These are phyloP conservation scores for Latheticus oryzae DNA, from an alignment of 2,888 invertebrate species.

Conservation along the genomic window DNA sequence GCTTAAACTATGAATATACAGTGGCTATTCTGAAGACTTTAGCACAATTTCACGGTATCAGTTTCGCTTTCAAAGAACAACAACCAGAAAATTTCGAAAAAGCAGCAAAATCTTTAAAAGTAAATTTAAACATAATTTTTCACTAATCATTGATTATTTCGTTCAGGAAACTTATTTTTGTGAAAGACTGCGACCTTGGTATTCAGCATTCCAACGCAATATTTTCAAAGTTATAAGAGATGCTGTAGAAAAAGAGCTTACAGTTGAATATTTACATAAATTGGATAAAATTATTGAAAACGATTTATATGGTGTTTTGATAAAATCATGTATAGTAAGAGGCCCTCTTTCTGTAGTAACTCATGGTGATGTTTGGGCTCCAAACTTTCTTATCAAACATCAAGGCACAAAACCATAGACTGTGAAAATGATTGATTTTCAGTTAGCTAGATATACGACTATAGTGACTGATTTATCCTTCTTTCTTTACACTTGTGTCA, in stretches of 20 bases:
- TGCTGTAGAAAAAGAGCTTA: slow-evolving; percentile 72
- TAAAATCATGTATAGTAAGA: slow-evolving; percentile 37
- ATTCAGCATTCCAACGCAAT: slow-evolving; percentile 67
- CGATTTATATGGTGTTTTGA: slow-evolving; percentile 48
- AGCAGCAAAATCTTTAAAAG: slow-evolving; percentile 43
- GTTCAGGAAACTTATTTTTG: slow-evolving; percentile 72
- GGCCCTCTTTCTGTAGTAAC: slow-evolving; percentile 67
- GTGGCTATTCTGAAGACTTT: slow-evolving; percentile 60
- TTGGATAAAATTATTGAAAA: slow-evolving; percentile 45
- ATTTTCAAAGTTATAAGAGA: slow-evolving; percentile 71
- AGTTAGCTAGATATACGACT: slow-evolving; percentile 71
- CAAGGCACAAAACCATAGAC: slow-evolving; percentile 44
- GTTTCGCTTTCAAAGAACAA: slow-evolving; percentile 65
- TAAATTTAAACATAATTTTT: slow-evolving; percentile 7
- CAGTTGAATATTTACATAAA: slow-evolving; percentile 46
- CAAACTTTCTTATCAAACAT: slow-evolving; percentile 75
- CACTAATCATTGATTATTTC: slow-evolving; percentile 35
- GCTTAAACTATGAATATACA: slow-evolving; percentile 57
- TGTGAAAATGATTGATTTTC: slow-evolving; percentile 77
- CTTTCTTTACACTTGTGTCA: slow-evolving; percentile 73
- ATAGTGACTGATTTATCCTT: slow-evolving; percentile 73
- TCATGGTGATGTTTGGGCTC: slow-evolving; percentile 82
- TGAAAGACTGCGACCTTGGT: slow-evolving; percentile 70
- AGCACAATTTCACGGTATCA: slow-evolving; percentile 66
- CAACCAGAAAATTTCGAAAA: slow-evolving; percentile 57